Evolutionary conservation across 2,888 invertebrate species (phyloP), one percentile per base, ranked within the genome.

Genomic region (Apodemia duryi): DNA sequence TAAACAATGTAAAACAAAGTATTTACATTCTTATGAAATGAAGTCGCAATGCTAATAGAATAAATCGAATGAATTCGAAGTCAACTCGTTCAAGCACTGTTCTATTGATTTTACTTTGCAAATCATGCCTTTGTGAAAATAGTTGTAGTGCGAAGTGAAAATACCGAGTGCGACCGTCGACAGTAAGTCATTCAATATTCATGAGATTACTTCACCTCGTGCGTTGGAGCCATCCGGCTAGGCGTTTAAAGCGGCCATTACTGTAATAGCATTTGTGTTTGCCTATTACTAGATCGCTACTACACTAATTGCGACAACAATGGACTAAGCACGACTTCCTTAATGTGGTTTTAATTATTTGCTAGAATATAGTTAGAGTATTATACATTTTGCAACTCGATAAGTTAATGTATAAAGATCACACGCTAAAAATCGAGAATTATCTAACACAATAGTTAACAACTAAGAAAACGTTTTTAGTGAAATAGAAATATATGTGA

Each of bases 151-250:
- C 57, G 32, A 57, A 57, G 49, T 49, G n/a, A 13, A n/a, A 49
- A 35, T 32, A 35, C 57, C 13, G 57, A 32, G 57, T 32, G 32
- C 35, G 57, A 6, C 57, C 11, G 57, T 6, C 57, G 49, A n/a
- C 49, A 51, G 49, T 51, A 51, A 60, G 32, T 60, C 35, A 80
- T 82, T 88, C 82, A 85, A 89, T 89, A 89, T 89, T 87, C 88
- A 89, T 88, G 87, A 88, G 79, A 73, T 70, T 81, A 85, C 82
- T 74, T 77, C 76, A 75, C 74, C 75, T 72, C 74, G 75, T 73
- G 75, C 32, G 60, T 60, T 76, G 77, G 74, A 73, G 74, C 75
- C 76, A 78, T 80, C 78, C 77, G 77, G 77, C 79, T 77, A 75
- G 79, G 77, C 81, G 77, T 79, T 82, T 82, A 80, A 80, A 81